These are phyloP conservation scores for Aspiorhynchus laticeps DNA, from an alignment of 2,113 vertebrate species.

Conservation along the genomic window DNA sequence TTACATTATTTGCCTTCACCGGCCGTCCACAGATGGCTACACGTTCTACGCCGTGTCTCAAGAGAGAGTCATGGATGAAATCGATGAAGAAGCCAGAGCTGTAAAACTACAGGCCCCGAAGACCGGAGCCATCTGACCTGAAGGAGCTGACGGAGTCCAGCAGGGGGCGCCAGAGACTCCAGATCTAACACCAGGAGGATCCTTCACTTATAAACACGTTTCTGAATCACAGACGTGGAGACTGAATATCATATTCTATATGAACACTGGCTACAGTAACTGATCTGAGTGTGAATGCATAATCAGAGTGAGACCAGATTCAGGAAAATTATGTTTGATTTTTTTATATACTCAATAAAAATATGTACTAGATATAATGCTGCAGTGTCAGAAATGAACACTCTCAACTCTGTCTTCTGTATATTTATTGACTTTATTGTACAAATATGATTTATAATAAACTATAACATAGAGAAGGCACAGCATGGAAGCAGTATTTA, in stretches of 20 bases:
- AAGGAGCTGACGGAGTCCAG: background rate
- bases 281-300: background rate
- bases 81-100: slow-evolving; percentile 84
- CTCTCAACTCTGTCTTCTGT: slow-evolving; percentile 47
- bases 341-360: background rate
- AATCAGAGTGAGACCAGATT: background rate
- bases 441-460: slow-evolving; percentile 68
- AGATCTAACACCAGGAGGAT: background rate
- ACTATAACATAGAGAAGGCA: slow-evolving; percentile 70
- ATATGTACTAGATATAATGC: background rate
- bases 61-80: slow-evolving; percentile 88
- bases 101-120: slow-evolving; percentile 60
- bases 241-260: background rate
- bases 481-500: slow-evolving; percentile 71
- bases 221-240: background rate
- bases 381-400: background rate
- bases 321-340: background rate
- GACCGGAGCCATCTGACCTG: slow-evolving; percentile 71
- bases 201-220: too few species aligned
- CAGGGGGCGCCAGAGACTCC: background rate
- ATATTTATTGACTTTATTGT: slow-evolving; percentile 65
- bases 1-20: slow-evolving; percentile 69
- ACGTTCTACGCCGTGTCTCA: slow-evolving; percentile 91
- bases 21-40: slow-evolving; percentile 81
- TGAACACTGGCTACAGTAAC: background rate